Percentiles rank a stretch among this genome's conserved stretches.
These are phyloP conservation scores for Oxyscelio sp. DNA, from an alignment of 2,888 invertebrate genomes.

Conservation along the genomic window DNA sequence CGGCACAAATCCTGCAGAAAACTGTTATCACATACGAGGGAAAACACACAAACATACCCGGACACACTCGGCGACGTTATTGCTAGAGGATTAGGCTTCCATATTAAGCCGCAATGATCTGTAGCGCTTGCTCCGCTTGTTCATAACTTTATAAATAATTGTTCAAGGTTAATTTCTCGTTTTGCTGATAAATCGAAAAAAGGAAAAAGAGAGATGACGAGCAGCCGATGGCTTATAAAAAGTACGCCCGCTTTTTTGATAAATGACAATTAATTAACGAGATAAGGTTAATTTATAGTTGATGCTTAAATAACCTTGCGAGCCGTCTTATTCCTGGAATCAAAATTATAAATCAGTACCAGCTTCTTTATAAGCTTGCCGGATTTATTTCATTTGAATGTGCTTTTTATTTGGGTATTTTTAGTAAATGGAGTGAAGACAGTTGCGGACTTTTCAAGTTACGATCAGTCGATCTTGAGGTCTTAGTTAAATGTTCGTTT, in stretches of 20 bases:
- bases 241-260: not conserved
- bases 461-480: too few species aligned
- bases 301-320: too few species aligned
- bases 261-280: not conserved
- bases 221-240: not conserved
- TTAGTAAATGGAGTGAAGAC: too few species aligned
- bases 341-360: too few species aligned
- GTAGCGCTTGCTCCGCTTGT: constrained; percentile 15
- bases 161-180: constrained; percentile 46
- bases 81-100: constrained; percentile 57
- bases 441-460: too few species aligned
- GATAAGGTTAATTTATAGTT: not conserved
- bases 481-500: too few species aligned
- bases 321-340: too few species aligned
- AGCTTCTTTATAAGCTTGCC: too few species aligned
- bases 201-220: not conserved
- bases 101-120: constrained; percentile 54
- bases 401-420: too few species aligned
- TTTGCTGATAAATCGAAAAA: constrained; percentile 37
- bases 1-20: constrained; percentile 7
- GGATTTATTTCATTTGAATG: too few species aligned
- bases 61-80: constrained; percentile 28
- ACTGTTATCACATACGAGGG: constrained; percentile 13
- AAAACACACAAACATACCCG: constrained; percentile 4
- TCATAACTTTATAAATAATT: constrained; percentile 43